Evolutionary conservation across 2,888 invertebrate species (phyloP), one percentile per base, ranked within the genome.

Genomic region (Andrena dorsata): DNA sequence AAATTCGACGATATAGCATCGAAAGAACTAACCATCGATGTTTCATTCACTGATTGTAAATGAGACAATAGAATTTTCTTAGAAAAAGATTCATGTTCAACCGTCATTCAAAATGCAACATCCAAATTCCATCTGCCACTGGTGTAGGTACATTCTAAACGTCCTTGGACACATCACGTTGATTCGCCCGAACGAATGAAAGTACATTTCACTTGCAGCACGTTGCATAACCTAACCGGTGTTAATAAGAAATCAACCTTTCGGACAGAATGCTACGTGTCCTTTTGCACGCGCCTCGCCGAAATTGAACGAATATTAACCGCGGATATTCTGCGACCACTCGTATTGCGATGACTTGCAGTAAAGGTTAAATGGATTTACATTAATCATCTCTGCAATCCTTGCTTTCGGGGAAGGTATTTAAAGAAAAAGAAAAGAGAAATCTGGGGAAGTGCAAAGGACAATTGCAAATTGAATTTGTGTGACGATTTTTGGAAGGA

Each of bases 151-250:
- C 28, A 30, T 70, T 49, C 71, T 28, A 41, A 58, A 66, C 64
- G 69, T 79, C 74, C 84, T 87, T 84, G 80, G 47, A 66, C 53
- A 56, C n/a, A 71, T 70, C 26, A 35, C 79, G 68, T 64, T 58
- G 72, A 81, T 75, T 84, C 73, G 73, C 60, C 47, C 61, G 16
- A 49, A 76, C 49, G 80, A 86, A 90, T 80, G 89, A 91, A 91
- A 91, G 91, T 90, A 82, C 90, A 90, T 90, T 91, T 91, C 87
- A 90, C 90, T 69, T 82, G 86, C 72, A 80, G 70, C 32, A 7
- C 4, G 35, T 89, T 89, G 74, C 71, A 70, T 80, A 88, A 89
- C 64, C 28, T 26, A 30, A 0, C 6, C 30, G 32, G 13, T 65
- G 61, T 35, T 66, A 76, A 66, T 73, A 23, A 53, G 61, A 83